Conservation (phyloP, 1,140 invertebrate species). For the Aphelenchoides avenae region DNA sequence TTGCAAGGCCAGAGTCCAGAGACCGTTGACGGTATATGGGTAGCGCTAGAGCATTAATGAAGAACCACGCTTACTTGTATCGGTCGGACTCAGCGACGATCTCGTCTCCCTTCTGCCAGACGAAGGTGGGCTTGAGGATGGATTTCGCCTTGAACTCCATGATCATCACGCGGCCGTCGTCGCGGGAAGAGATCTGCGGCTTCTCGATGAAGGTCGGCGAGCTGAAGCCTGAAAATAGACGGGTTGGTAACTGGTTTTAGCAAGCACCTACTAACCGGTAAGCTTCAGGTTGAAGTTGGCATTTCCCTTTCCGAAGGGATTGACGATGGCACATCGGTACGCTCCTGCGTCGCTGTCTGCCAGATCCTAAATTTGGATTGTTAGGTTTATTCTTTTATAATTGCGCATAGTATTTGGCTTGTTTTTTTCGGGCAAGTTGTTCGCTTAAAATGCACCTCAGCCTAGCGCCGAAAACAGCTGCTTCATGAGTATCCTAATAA, state of each 20-base stretch:
- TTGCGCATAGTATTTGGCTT: neutral
- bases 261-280: constrained; percentile 50
- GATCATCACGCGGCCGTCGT: constrained; percentile 89
- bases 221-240: constrained; percentile 61
- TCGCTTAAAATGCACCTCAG: constrained; percentile 14
- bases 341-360: constrained; percentile 61
- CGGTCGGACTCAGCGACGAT: constrained; percentile 78
- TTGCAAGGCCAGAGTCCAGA: neutral
- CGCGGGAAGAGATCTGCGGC: constrained; percentile 85
- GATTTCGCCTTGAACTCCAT: constrained; percentile 92
- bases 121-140: constrained; percentile 82
- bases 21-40: neutral
- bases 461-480: too few relatives aligned
- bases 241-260: neutral
- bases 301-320: constrained; percentile 60
- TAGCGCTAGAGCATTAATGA: constrained; percentile 13
- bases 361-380: constrained; percentile 49
- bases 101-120: constrained; percentile 81
- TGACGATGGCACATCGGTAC: constrained; percentile 63
- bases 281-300: constrained; percentile 61
- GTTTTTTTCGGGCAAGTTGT: constrained; percentile 10
- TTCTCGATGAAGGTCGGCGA: constrained; percentile 97
- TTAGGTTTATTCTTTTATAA: constrained; percentile 31
- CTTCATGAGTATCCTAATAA: too few relatives aligned
- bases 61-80: constrained; percentile 64